These are phyloP conservation scores for Aphrophora alni DNA, from an alignment of 2,888 invertebrate species.

Conservation along the genomic window DNA sequence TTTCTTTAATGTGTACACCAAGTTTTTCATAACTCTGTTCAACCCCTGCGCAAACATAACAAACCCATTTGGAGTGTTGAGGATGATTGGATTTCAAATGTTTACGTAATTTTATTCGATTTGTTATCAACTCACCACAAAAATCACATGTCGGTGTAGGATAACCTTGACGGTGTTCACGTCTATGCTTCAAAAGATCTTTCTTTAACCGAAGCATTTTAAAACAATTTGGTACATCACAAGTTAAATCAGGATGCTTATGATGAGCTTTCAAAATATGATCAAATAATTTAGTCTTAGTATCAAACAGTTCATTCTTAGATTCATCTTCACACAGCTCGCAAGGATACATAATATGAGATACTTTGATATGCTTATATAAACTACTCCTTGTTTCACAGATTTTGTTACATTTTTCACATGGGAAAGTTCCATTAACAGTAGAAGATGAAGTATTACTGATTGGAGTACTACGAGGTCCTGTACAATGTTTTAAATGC, in stretches of 20 bases:
- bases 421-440: constrained; percentile 55
- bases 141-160: constrained; percentile 64
- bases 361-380: constrained; percentile 61
- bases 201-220: constrained; percentile 62
- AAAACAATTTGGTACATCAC: constrained; percentile 58
- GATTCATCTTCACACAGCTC: constrained; percentile 64
- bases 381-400: constrained; percentile 61
- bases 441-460: constrained; percentile 44
- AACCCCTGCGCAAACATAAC: constrained; percentile 64
- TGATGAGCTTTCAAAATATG: constrained; percentile 61
- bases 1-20: constrained; percentile 62
- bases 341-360: constrained; percentile 64
- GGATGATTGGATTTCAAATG: constrained; percentile 64
- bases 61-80: constrained; percentile 63
- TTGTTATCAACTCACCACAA: constrained; percentile 64
- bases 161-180: constrained; percentile 60
- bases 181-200: constrained; percentile 61
- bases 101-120: constrained; percentile 65
- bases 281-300: constrained; percentile 64
- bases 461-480: constrained; percentile 53
- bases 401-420: constrained; percentile 64
- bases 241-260: constrained; percentile 62
- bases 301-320: constrained; percentile 64
- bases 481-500: constrained; percentile 64
- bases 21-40: constrained; percentile 64